Base-by-base conservation (phyloP, 30 jellyfish, hydroid and myxozoan species). In the Aurelia aurita region DNA sequence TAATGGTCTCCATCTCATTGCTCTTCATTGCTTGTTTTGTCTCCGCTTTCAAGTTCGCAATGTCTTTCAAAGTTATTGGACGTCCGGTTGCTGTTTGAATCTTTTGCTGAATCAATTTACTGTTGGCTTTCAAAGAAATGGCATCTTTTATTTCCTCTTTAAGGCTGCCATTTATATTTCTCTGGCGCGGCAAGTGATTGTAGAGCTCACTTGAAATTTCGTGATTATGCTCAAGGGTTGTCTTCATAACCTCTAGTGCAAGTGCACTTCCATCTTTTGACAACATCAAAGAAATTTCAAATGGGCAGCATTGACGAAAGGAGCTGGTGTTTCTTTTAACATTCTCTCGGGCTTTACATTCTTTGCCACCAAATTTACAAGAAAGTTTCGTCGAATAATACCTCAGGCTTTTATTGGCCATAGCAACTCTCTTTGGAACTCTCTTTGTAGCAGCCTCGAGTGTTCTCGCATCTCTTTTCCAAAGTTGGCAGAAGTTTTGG, bases 311-410 rank as follows among this genome's bases (percentile, higher is more conserved):
- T 58, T 65, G 88, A 20, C 58, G 21, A 44, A 80, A 49, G 31
- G 88, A 25, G 49, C 82, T 82, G 1, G 92, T 19, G 26, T 26
- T 69, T 66, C 77, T n/a, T 68, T 46, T 82, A n/a, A 11, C 89
- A 6, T 19, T 15, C 13, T 49, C 54, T 26, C 63, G 22, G 13
- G 89, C 64, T 26, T 26, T 73, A 19, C 61, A 19, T 45, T 29
- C 39, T 63, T 67, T 82, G 31, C 92, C 92, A 20, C 92, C 77
- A 82, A 82, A 82, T 31, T 55, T 49, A 64, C 92, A 82, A 51
- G 89, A 15, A 5, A 55, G 51, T 53, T 66, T 43, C n/a, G 66
- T 23, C 2, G 89, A 58, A 57, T 58, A 51, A 82, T 82, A 82
- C 25, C 19, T 51, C 61, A 68, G 51, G 78, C 66, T 23, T 25